Base-by-base conservation (phyloP, 23 tunicate genomes). In the Trididemnum nubilum region DNA sequence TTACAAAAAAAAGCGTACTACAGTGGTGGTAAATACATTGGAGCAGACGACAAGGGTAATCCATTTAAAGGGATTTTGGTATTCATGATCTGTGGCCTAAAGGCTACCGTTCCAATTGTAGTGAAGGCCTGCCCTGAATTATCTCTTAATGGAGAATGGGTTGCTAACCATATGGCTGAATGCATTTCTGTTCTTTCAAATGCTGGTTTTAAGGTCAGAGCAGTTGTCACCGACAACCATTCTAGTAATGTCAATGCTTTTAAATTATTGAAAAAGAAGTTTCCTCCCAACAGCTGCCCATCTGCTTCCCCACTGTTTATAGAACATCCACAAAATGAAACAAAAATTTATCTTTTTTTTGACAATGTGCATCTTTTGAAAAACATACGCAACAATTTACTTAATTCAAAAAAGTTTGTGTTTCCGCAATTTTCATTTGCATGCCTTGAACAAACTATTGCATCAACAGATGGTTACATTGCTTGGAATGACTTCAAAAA, bases 211-310 rank as follows among this genome's bases (percentile, higher is more conserved):
- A 67, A 32, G 25, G 74, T 67, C 4, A 15, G 74, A 3, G 74
- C 38, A 3, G 4, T 67, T 15, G 74, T 67, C 7, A 67, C 74
- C n/a, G 74, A 67, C 38, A 67, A 67, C n/a, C 74, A 67, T 33
- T 67, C 38, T 31, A 33, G 12, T 7, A 67, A 67, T 33, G 38
- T 67, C 22, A 4, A 15, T 31, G 38, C 74, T 5, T 67, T 67
- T 67, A 67, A 67, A 3, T 2, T 3, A 5, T 33, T 67, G 7
- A 31, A 31, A 67, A 33, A 67, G 33, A 32, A 5, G 22, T 67
- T 31, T 67, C 54, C 54, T 44, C n/a, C n/a, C n/a, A n/a, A n/a
- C n/a, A n/a, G n/a, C n/a, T n/a, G n/a, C n/a, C 69, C 19, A 15
- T 5, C 38, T 67, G 37, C 37, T 67, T 7, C 31, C 33, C 7